These are phyloP conservation scores for Sialia sialis DNA, from an alignment of 2,113 vertebrate species.

Conservation along the genomic window DNA sequence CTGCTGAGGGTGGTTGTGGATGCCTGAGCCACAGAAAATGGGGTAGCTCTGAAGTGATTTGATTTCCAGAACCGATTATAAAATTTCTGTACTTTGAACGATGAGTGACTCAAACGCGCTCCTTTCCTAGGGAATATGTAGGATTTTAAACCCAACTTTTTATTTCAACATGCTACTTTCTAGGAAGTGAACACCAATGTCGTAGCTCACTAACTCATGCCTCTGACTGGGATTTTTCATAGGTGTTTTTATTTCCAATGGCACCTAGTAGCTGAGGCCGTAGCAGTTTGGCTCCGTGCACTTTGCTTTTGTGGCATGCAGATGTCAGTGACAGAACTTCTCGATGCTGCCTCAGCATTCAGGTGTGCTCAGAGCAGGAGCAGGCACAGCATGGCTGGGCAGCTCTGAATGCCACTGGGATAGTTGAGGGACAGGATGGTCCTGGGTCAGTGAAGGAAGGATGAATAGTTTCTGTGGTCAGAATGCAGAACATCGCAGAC, in stretches of 20 bases:
- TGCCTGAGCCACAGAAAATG: rapidly evolving
- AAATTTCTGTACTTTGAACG: rapidly evolving
- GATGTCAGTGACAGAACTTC: background rate
- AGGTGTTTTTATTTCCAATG: rapidly evolving
- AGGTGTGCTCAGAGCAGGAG: background rate
- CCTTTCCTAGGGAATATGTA: rapidly evolving
- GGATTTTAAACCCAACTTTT: background rate
- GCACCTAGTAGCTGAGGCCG: rapidly evolving
- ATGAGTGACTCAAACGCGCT: rapidly evolving
- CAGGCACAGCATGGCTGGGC: rapidly evolving
- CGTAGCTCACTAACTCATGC: background rate
- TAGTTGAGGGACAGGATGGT: too few species aligned
- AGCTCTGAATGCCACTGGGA: rapidly evolving
- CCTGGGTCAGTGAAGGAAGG: background rate
- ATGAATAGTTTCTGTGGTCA: background rate
- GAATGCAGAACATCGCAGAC: rapidly evolving
- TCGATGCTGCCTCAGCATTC: background rate
- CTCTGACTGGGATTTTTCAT: background rate
- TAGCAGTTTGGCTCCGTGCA: rapidly evolving
- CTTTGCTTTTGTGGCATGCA: background rate
- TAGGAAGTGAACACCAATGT: background rate
- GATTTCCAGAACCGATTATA: background rate
- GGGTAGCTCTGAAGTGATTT: background rate
- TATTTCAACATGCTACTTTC: rapidly evolving
- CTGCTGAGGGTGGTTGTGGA: background rate